Conservation (phyloP, 2,888 invertebrate species). For the Cylloceria caligata region DNA sequence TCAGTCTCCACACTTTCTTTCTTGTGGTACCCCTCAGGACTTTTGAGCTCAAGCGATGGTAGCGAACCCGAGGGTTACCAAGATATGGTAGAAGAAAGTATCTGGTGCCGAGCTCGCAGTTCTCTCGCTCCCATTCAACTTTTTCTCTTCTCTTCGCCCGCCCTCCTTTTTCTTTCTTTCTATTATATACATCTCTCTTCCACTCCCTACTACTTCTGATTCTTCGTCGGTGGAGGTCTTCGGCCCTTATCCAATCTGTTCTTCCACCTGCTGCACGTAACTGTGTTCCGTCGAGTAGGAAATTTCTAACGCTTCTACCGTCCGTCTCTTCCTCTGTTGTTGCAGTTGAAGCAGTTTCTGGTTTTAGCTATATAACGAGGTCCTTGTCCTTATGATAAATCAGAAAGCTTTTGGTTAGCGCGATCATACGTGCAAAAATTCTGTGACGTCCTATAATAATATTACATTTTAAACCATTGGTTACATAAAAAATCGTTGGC, state of each 20-base stretch:
- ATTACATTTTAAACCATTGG: too few species aligned
- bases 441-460: not conserved
- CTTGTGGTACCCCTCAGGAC: slow-evolving; percentile 61
- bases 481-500: not conserved
- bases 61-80: slow-evolving; percentile 20
- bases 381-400: not conserved
- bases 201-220: slow-evolving; percentile 22
- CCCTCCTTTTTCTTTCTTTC: slow-evolving; percentile 33
- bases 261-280: slow-evolving; percentile 75
- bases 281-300: slow-evolving; percentile 70
- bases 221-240: slow-evolving; percentile 48
- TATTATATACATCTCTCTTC: slow-evolving; percentile 48
- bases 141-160: slow-evolving; percentile 67
- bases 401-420: not conserved
- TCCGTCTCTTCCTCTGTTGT: slow-evolving; percentile 54
- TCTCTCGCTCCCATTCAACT: slow-evolving; percentile 57
- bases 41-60: slow-evolving; percentile 10
- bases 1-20: slow-evolving; percentile 36
- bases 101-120: slow-evolving; percentile 48
- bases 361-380: slow-evolving; percentile 22
- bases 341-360: slow-evolving; percentile 68
- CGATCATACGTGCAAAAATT: not conserved
- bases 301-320: slow-evolving; percentile 63
- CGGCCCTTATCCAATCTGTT: slow-evolving; percentile 76
- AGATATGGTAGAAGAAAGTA: slow-evolving; percentile 57